Percentiles rank a stretch among this genome's conserved stretches.
Conservation (phyloP, 2,888 invertebrate genomes). For the Xanthia icteritia region DNA sequence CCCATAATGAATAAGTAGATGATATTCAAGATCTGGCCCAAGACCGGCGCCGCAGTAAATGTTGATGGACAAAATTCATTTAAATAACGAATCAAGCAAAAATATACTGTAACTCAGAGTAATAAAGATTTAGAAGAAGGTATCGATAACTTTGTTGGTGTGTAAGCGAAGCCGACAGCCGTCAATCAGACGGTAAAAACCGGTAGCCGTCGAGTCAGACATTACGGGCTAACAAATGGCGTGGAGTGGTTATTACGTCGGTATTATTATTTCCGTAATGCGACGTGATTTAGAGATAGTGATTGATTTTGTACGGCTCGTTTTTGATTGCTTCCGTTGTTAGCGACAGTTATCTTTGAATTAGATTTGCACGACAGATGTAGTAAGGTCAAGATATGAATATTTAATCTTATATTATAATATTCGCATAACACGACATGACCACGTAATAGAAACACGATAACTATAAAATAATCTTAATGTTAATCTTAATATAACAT, state of each 20-base stretch:
- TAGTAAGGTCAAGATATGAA: slow-evolving; percentile 46
- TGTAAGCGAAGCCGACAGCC: slow-evolving; percentile 89
- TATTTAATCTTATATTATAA: slow-evolving; percentile 27
- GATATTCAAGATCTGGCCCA: slow-evolving; percentile 88
- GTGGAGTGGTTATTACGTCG: slow-evolving; percentile 78
- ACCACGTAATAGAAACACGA: slow-evolving; percentile 33
- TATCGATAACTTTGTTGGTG: slow-evolving; percentile 71
- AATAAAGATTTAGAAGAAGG: slow-evolving; percentile 40
- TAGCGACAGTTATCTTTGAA: slow-evolving; percentile 51
- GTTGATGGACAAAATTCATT: slow-evolving; percentile 70
- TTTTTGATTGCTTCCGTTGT: slow-evolving; percentile 63
- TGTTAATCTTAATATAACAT: slow-evolving; percentile 31
- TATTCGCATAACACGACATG: slow-evolving; percentile 26
- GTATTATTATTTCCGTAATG: slow-evolving; percentile 69
- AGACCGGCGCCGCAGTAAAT: slow-evolving; percentile 88
- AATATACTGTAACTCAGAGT: slow-evolving; percentile 59
- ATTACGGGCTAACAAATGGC: slow-evolving; percentile 86
- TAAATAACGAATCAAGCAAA: slow-evolving; percentile 57
- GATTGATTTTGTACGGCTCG: slow-evolving; percentile 63
- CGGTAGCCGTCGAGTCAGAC: slow-evolving; percentile 88
- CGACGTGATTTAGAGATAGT: slow-evolving; percentile 65
- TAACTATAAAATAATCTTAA: slow-evolving; percentile 15
- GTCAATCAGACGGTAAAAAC: slow-evolving; percentile 90
- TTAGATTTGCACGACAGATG: slow-evolving; percentile 40
- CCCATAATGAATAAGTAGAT: slow-evolving; percentile 89